Evolutionary conservation across 2,888 invertebrate genomes (phyloP).

Genomic region (Agrochola lota): DNA sequence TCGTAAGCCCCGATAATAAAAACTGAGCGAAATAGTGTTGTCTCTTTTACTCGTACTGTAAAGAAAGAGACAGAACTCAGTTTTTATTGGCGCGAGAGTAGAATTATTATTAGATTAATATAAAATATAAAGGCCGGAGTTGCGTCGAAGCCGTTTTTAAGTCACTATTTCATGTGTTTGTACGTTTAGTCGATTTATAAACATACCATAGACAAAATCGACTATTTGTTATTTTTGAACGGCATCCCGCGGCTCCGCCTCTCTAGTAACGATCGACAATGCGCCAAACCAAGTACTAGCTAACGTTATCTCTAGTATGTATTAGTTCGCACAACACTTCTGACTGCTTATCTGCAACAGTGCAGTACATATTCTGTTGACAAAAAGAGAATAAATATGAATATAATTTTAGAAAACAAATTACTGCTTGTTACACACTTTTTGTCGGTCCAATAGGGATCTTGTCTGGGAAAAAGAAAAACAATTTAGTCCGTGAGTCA

Average conservation of each 20-base stretch:
- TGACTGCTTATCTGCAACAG: constrained; percentile 74
- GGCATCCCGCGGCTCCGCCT: constrained; percentile 52
- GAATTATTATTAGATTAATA: constrained; percentile 56
- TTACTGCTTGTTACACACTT: not conserved
- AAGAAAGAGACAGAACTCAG: constrained; percentile 40
- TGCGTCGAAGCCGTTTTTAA: constrained; percentile 46
- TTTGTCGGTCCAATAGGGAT: not conserved
- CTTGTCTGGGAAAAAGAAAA: too few relatives aligned
- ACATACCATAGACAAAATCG: constrained; percentile 60
- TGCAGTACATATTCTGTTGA: constrained; percentile 78
- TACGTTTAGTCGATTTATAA: constrained; percentile 54
- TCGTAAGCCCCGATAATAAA: constrained; percentile 39
- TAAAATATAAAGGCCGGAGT: constrained; percentile 58
- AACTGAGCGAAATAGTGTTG: constrained; percentile 44
- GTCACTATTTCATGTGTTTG: constrained; percentile 27
- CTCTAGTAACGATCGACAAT: constrained; percentile 77
- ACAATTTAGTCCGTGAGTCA: too few relatives aligned
- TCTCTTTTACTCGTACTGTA: constrained; percentile 34
- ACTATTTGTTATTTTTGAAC: constrained; percentile 23
- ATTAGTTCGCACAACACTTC: constrained; percentile 80
- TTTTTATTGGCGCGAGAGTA: constrained; percentile 46
- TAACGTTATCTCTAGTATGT: constrained; percentile 74
- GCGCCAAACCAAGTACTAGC: constrained; percentile 80
- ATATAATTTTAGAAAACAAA: not conserved
- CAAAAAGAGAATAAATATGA: constrained; percentile 49